phyloP scores from a whole-genome alignment of 2,797 vertebrate species.

The Peromyscus eremicus region DNA sequence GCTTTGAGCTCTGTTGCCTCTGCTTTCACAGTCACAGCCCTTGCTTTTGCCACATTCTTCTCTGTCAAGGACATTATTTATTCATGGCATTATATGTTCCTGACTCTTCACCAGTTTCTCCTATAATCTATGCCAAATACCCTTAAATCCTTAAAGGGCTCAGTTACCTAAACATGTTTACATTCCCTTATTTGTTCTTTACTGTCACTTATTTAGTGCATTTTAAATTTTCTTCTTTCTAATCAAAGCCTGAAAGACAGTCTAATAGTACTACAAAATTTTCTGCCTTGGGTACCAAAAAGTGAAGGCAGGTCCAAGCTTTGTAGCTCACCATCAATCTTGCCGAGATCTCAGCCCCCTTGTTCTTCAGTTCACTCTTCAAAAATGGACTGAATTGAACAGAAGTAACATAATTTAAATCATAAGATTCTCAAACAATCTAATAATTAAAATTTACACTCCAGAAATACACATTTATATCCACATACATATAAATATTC shows the following conservation, averaged over 20 bases:
- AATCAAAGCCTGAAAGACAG: constrained; percentile 39
- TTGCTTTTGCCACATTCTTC: not conserved
- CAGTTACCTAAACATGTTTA: not conserved
- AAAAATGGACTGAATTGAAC: constrained; percentile 18
- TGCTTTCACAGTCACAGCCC: not conserved
- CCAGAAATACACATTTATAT: not conserved
- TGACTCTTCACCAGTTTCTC: not conserved
- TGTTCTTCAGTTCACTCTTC: not conserved
- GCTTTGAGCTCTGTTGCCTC: not conserved
- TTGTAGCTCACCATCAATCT: not conserved
- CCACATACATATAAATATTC: not conserved
- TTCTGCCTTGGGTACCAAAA: not conserved
- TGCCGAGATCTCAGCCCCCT: not conserved
- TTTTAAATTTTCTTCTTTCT: not conserved
- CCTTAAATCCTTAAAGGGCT: not conserved
- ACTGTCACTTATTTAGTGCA: not conserved
- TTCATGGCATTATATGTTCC: not conserved
- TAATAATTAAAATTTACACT: not conserved
- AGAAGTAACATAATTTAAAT: not conserved
- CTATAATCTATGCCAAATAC: not conserved
- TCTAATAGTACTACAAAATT: not conserved
- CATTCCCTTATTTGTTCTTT: constrained; percentile 1
- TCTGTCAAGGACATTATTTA: not conserved
- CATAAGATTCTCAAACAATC: not conserved
- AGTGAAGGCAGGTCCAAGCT: not conserved